phyloP scores from a whole-genome alignment of 2,888 invertebrate genomes.

The Phragmatobia fuliginosa region DNA sequence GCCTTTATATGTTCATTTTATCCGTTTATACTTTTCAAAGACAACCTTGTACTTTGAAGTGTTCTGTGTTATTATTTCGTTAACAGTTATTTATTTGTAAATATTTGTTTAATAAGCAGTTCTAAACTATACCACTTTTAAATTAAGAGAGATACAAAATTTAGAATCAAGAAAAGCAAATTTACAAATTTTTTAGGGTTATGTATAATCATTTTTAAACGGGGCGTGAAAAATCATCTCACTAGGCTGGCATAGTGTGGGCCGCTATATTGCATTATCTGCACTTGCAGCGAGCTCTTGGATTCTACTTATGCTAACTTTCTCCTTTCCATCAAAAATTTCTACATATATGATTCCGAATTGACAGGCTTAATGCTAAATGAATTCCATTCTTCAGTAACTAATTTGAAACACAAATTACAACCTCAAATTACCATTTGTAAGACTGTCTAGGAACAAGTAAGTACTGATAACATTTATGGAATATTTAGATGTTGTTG shows the following conservation, averaged over 20 bases:
- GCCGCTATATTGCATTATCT: too few relatives aligned
- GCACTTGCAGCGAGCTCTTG: too few relatives aligned
- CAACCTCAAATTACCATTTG: too few relatives aligned
- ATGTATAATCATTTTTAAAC: neutral
- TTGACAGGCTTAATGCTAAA: neutral
- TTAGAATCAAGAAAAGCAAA: neutral
- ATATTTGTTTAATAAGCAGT: neutral
- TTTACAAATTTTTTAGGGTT: neutral
- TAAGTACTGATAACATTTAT: too few relatives aligned
- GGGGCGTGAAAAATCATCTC: too few relatives aligned
- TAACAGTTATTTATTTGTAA: neutral
- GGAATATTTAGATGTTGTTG: neutral
- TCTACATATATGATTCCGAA: neutral
- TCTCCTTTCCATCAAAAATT: neutral
- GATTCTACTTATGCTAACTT: too few relatives aligned
- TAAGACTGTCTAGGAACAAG: too few relatives aligned
- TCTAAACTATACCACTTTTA: neutral
- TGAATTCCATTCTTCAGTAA: neutral
- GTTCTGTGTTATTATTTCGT: slow-evolving; percentile 28
- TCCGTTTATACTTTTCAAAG: slow-evolving; percentile 51
- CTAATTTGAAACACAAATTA: too few relatives aligned
- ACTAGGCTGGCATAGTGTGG: too few relatives aligned
- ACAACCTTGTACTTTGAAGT: slow-evolving; percentile 50
- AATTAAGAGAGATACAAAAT: neutral
- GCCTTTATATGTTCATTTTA: slow-evolving; percentile 47